Percentiles rank a stretch among this genome's conserved stretches.
phyloP scores from a whole-genome alignment of 2,113 vertebrate species.

The Indicator maculatus region DNA sequence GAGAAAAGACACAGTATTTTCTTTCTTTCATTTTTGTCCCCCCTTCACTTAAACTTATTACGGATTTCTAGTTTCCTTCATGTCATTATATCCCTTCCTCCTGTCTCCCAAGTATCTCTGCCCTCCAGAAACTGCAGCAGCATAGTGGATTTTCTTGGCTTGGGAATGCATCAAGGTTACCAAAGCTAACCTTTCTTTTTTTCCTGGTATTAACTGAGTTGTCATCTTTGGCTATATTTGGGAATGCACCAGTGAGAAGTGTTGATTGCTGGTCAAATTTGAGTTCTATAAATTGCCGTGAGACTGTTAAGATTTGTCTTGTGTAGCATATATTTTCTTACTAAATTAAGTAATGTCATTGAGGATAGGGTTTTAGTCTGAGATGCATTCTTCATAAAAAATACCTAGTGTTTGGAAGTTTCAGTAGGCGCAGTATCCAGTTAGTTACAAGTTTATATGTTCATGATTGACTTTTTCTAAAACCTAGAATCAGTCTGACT shows the following conservation, averaged over 20 bases:
- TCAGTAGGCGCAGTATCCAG: background rate
- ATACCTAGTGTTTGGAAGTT: background rate
- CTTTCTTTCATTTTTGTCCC: background rate
- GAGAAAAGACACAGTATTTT: background rate
- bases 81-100: background rate
- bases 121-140: background rate
- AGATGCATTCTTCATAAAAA: background rate
- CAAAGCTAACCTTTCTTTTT: background rate
- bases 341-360: background rate
- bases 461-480: slow-evolving; percentile 43
- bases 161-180: background rate
- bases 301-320: background rate
- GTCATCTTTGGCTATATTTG: background rate
- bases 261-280: background rate
- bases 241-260: background rate
- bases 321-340: background rate
- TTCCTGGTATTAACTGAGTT: background rate
- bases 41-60: background rate
- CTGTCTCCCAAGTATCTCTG: background rate
- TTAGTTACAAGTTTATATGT: background rate
- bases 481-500: slow-evolving; percentile 90
- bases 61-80: background rate
- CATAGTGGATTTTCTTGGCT: background rate
- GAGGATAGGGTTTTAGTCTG: background rate
- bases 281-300: background rate